Evolutionary conservation across 2,888 invertebrate species (phyloP).

Genomic region (Conus canariensis): DNA sequence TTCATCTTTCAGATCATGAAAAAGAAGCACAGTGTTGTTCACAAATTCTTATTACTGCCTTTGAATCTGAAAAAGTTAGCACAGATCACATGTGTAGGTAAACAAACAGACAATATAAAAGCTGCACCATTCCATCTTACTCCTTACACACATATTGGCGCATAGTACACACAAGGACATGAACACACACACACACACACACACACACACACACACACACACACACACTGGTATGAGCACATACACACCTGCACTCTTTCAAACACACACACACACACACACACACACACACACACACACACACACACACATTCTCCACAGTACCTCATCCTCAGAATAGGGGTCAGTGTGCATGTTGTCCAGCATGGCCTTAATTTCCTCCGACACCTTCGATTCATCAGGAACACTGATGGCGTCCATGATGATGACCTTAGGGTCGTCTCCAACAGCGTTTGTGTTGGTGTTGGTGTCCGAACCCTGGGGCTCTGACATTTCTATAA

Average conservation of each 20-base stretch:
- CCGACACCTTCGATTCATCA: slow-evolving; percentile 54
- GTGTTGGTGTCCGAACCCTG: background rate
- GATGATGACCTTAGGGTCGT: slow-evolving; percentile 34
- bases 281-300: background rate
- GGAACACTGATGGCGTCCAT: slow-evolving; percentile 65
- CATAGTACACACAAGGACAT: background rate
- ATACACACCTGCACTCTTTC: background rate
- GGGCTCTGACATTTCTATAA: slow-evolving; percentile 15
- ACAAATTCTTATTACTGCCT: too few relatives aligned
- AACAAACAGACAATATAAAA: too few relatives aligned
- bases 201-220: too few relatives aligned
- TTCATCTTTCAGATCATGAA: too few relatives aligned
- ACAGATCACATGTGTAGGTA: background rate
- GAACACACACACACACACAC: background rate
- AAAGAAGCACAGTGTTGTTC: too few relatives aligned
- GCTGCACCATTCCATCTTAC: too few relatives aligned
- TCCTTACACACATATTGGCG: too few relatives aligned
- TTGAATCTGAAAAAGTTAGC: too few relatives aligned
- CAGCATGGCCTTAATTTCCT: slow-evolving; percentile 58
- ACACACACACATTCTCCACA: background rate
- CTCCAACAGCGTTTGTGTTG: background rate
- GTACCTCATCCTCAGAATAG: slow-evolving; percentile 76
- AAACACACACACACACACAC: too few relatives aligned
- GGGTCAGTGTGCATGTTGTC: slow-evolving; percentile 67
- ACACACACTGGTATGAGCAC: too few relatives aligned